Conservation (phyloP, 1,140 invertebrate species). For the Drosophila athabasca region DNA sequence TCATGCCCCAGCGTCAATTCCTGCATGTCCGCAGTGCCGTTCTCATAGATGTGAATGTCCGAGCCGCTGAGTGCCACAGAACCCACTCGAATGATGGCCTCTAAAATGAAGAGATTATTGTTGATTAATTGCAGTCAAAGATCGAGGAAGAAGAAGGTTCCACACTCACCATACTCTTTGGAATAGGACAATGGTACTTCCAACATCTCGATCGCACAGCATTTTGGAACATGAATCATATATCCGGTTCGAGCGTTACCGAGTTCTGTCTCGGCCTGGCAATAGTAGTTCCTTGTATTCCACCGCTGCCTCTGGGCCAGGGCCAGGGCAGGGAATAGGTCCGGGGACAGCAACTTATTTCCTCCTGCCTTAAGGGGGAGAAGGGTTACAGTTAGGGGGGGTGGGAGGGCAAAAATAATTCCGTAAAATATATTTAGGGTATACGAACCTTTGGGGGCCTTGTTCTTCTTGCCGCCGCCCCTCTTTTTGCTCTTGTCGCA, state of each 20-base stretch:
- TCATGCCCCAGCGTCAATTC: conserved; percentile 69
- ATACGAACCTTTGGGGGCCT: conserved; percentile 21
- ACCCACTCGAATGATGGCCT: conserved; percentile 11
- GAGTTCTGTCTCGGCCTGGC: no score
- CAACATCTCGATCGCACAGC: no score
- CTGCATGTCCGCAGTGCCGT: conserved; percentile 42
- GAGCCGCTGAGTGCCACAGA: conserved; percentile 58
- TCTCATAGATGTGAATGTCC: conserved; percentile 74
- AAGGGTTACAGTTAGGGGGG: no score
- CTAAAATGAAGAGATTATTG: conserved; percentile 1
- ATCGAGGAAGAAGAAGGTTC: no score
- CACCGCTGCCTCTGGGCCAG: no score
- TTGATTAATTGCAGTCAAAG: no score
- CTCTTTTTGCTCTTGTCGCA: conserved; percentile 32
- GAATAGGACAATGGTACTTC: background rate
- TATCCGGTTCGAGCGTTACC: no score
- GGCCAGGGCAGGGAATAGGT: conserved; percentile 12
- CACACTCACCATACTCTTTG: conserved; percentile 48
- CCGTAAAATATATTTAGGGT: no score
- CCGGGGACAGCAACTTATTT: conserved; percentile 28
- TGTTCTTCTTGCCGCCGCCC: background rate
- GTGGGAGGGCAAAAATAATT: background rate
- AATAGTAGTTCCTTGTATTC: no score
- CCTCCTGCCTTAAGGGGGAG: conserved; percentile 41
- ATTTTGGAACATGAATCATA: no score